Evolutionary conservation across 2,113 vertebrate species (phyloP), one percentile per base, ranked within the genome.

Genomic region (Cariama cristata): DNA sequence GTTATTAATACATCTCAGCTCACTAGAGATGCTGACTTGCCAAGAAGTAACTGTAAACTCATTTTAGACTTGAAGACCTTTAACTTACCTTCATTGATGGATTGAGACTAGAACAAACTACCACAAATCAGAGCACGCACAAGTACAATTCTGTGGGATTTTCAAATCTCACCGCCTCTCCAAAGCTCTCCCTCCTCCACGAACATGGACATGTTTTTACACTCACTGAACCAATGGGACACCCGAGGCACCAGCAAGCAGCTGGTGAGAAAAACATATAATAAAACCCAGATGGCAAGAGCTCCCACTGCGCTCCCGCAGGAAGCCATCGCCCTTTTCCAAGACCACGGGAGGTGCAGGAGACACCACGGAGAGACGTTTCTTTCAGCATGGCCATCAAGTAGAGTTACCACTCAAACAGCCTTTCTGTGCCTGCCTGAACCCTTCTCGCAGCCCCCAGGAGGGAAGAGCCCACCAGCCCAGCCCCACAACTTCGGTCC

Each of bases 241-340:
- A 66, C 67, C 32, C 4, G 40, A 22, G 40, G 38, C 52, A 68
- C 55, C 1, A 3, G 17, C 32, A 22, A 76, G 68, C 13, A 44
- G 50, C 0, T 0, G 75, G 44, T 28, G 18, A 56, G 17, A 45
- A n/a, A 22, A 44, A 35, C 50, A 18, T 38, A 6, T 17, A 32
- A 26, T 6, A 63, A 63, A 28, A 0, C 6, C 20, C 20, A 9
- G 20, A 1, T 1, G 13, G 30, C 33, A 50, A 44, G 38, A 45
- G 69, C 44, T 45, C 27, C 49, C 0, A 0, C 60, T 60, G 38
- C 18, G 18, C 11, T n/a, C 53, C 60, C 8, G 3, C 0, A 1
- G 50, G 75, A 79, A 88, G n/a, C 30, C 24, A n/a, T 20, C 4
- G 17, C 16, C 28, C 20, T 44, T 45, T 49, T 23, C 35, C 53